These are phyloP conservation scores for Phyto melanocephala DNA, from an alignment of 2,888 invertebrate genomes.

Conservation along the genomic window DNA sequence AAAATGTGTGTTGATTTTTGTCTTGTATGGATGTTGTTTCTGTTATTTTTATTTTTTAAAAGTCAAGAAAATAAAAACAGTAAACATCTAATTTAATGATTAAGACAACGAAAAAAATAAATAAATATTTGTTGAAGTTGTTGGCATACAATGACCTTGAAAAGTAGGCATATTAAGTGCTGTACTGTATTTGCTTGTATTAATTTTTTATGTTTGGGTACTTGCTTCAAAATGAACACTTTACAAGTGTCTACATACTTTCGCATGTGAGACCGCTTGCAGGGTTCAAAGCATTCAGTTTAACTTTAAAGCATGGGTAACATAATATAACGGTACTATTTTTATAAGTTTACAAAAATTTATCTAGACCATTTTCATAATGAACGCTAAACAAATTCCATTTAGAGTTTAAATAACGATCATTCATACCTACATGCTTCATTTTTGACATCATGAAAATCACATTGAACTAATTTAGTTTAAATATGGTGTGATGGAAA, in stretches of 20 bases:
- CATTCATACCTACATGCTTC: no score
- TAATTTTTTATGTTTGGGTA: neutral
- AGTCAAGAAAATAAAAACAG: conserved; percentile 16
- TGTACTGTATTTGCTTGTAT: neutral
- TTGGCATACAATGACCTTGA: conserved; percentile 60
- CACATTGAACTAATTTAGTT: no score
- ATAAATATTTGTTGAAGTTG: neutral
- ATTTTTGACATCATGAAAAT: no score
- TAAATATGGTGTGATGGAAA: no score
- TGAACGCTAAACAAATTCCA: no score
- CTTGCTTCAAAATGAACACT: neutral
- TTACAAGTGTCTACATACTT: neutral
- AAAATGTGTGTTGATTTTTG: neutral
- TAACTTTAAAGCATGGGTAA: no score
- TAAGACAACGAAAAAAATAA: neutral
- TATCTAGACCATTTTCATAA: no score
- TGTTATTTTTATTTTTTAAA: neutral
- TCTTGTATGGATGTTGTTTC: neutral
- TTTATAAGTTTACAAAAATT: no score
- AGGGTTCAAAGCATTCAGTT: no score
- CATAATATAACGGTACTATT: no score
- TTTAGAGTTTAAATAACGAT: no score
- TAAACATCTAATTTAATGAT: conserved; percentile 46
- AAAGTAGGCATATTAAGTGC: conserved; percentile 6
- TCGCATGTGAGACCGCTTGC: no score